These are phyloP conservation scores for Hirtodrosophila trivittata DNA, from an alignment of 2,888 invertebrate genomes.

Conservation along the genomic window DNA sequence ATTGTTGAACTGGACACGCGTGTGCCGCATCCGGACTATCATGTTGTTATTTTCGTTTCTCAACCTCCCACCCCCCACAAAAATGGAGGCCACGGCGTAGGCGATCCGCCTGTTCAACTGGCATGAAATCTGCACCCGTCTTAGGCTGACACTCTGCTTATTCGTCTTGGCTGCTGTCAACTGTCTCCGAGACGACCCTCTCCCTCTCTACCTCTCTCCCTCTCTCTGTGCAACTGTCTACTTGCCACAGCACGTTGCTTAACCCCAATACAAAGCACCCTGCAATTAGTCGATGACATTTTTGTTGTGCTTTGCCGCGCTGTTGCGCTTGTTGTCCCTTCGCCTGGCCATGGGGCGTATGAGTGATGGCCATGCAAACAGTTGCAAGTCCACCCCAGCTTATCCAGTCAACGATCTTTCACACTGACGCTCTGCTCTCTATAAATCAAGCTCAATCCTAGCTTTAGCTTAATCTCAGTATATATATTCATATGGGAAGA, in stretches of 20 bases:
- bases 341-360: constrained; percentile 1
- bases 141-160: constrained; percentile 13
- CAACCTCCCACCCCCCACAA: neutral
- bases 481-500: too few species aligned
- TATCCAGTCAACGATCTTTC: neutral
- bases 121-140: constrained; percentile 26
- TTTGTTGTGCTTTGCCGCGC: constrained; percentile 10
- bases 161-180: constrained; percentile 24
- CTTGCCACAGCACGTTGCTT: constrained; percentile 11
- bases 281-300: constrained; percentile 49
- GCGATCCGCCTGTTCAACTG: constrained; percentile 10
- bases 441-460: too few species aligned
- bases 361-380: constrained; percentile 7
- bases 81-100: too few species aligned
- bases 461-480: too few species aligned
- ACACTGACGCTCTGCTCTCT: too few species aligned
- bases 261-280: constrained; percentile 22
- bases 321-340: neutral
- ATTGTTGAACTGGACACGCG: constrained; percentile 32
- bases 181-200: neutral
- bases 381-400: neutral
- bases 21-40: constrained; percentile 1
- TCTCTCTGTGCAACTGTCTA: neutral
- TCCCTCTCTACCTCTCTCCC: neutral
- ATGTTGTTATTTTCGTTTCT: neutral